Base-by-base conservation (phyloP, 2,797 vertebrate genomes). In the Syndactyla subalaris region DNA sequence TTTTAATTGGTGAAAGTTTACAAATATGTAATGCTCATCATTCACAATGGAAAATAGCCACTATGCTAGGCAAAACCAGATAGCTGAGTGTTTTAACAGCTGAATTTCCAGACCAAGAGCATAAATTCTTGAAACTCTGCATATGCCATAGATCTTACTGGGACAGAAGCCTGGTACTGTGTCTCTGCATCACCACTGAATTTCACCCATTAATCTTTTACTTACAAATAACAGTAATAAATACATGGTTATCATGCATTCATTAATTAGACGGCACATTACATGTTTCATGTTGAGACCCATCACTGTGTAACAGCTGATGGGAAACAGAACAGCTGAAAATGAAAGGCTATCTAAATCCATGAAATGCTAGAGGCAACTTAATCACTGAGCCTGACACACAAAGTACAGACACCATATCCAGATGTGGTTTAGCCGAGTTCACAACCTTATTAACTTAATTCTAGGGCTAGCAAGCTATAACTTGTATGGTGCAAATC, bases 361-460 rank as follows among this genome's bases (percentile, higher is more conserved):
- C 52, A 43, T 32, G 67, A 88, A 95, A 96, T 19, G 67, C 88
- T 77, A 57, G 23, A 59, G 74, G 88, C 86, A 95, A 39, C 74
- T 85, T 79, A 92, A 89, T 92, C 92, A 89, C 86, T 61, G 74
- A 76, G 78, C 27, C n/a, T 91, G 92, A 93, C 81, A 85, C 61
- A 63, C 41, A 41, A 73, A 93, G 63, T 43, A 80, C 81, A 95
- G 57, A 61, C 82, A 91, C 41, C 15, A 5, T 80, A 46, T 68
- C 93, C 79, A 93, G 85, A 94, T 74, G 78, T 70, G 87, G 78
- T 91, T 94, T 89, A 80, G 79, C 65, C 51, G 65, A 79, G 89
- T 89, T 96, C 89, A 83, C 38, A 77, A 85, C 75, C 93, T 93
- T 86, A 91, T 83, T 96, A 96, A 94, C 67, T 76, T 62, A 87